Evolutionary conservation across 2,113 vertebrate species (phyloP).

Genomic region (Pampusana beccarii): DNA sequence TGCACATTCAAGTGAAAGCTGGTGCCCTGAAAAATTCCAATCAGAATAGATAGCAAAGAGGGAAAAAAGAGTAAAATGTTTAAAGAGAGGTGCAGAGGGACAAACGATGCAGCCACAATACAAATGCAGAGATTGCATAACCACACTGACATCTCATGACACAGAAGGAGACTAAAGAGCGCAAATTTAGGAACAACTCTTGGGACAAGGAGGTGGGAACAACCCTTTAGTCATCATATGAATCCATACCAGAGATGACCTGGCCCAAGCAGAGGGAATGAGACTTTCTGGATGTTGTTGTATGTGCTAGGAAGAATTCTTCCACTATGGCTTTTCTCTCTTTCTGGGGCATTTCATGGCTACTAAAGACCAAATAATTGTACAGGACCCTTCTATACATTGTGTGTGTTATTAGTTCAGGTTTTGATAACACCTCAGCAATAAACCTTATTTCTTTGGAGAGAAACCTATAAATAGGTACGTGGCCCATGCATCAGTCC

Average conservation of each 20-base stretch:
- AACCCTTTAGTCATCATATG: not conserved
- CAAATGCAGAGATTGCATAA: not conserved
- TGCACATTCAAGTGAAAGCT: not conserved
- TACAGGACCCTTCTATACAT: not conserved
- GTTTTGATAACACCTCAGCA: not conserved
- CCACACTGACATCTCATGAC: not conserved
- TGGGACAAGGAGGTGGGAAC: not conserved
- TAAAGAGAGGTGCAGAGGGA: not conserved
- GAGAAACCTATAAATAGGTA: not conserved
- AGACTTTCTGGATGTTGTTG: not conserved
- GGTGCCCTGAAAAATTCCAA: not conserved
- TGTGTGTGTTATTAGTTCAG: not conserved
- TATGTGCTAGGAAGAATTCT: not conserved
- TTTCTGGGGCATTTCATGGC: not conserved
- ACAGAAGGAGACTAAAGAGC: not conserved
- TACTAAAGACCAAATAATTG: not conserved
- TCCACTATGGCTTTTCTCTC: not conserved
- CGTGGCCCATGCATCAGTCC: not conserved
- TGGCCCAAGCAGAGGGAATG: not conserved
- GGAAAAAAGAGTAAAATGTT: not conserved
- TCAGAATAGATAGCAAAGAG: not conserved
- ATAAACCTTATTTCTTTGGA: not conserved
- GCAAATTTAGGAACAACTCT: not conserved
- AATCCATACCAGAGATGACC: not conserved
- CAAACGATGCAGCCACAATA: not conserved